Evolutionary conservation across 2,888 invertebrate species (phyloP).

Genomic region (Lysandra bellargus): DNA sequence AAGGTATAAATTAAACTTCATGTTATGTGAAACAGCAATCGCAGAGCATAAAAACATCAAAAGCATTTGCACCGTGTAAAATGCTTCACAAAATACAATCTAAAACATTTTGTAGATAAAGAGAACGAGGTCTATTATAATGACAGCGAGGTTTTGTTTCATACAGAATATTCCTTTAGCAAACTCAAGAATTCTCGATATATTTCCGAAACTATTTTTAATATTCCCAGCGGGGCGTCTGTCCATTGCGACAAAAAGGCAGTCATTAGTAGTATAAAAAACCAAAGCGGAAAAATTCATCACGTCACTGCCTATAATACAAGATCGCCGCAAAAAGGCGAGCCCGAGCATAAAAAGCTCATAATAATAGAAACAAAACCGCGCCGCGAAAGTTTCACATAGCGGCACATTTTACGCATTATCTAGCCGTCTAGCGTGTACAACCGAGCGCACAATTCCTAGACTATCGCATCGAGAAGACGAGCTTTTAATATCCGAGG

Average conservation of each 20-base stretch:
- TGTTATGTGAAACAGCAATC: neutral
- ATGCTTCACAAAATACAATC: constrained; percentile 21
- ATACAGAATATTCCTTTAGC: constrained; percentile 22
- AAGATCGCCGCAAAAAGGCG: constrained; percentile 53
- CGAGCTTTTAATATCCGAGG: constrained; percentile 76
- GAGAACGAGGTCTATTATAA: constrained; percentile 16
- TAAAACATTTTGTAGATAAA: constrained; percentile 17
- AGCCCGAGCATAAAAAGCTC: constrained; percentile 52
- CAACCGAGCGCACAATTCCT: constrained; percentile 47
- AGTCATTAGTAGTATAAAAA: constrained; percentile 42
- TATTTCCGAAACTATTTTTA: constrained; percentile 40
- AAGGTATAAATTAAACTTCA: neutral
- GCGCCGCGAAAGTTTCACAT: constrained; percentile 56
- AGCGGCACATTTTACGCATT: constrained; percentile 55
- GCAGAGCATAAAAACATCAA: constrained; percentile 7
- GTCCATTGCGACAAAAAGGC: constrained; percentile 41
- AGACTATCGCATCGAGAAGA: constrained; percentile 59
- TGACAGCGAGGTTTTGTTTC: constrained; percentile 20
- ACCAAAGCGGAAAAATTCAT: constrained; percentile 44
- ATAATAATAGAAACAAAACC: constrained; percentile 60
- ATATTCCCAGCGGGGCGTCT: constrained; percentile 40
- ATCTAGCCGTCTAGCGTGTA: constrained; percentile 56
- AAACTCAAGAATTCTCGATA: constrained; percentile 33
- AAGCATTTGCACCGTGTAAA: constrained; percentile 17
- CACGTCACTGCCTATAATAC: constrained; percentile 47